A percentile compares a stretch with the other conserved stretches of the same genome.
Conservation (phyloP, 2,888 invertebrate genomes). For the Eudasyphora cyanicolor region DNA sequence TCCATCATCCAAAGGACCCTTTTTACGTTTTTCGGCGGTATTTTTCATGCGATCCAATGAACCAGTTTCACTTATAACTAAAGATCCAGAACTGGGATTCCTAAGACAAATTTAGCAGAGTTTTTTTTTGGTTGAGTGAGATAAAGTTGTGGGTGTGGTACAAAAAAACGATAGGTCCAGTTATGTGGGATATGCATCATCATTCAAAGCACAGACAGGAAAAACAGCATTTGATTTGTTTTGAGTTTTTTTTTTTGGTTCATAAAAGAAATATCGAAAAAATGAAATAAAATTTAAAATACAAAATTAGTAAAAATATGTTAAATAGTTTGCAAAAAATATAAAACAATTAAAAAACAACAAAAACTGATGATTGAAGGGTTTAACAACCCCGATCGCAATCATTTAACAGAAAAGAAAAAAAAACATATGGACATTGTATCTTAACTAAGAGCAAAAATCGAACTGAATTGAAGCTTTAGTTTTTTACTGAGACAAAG, state of each 20-base stretch:
- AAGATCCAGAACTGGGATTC: constrained; percentile 91
- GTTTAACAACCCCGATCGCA: too few species aligned
- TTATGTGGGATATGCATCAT: too few species aligned
- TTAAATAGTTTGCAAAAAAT: not conserved
- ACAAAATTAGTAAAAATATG: constrained; percentile 20
- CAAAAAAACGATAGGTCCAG: not conserved
- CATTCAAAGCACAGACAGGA: not conserved
- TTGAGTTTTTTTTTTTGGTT: not conserved
- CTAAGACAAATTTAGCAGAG: constrained; percentile 80
- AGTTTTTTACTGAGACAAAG: not conserved
- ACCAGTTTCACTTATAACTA: constrained; percentile 90
- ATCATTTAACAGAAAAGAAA: not conserved
- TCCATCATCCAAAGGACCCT: constrained; percentile 82
- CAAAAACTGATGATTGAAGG: too few species aligned
- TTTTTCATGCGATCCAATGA: constrained; percentile 91
- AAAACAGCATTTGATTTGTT: not conserved
- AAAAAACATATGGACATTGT: not conserved
- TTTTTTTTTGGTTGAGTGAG: constrained; percentile 31
- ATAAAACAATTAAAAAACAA: not conserved
- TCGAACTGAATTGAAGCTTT: constrained; percentile 18
- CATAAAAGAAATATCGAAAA: not conserved
- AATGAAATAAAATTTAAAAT: constrained; percentile 22
- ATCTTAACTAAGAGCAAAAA: not conserved
- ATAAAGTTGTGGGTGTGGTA: not conserved
- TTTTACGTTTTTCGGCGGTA: constrained; percentile 86